Evolutionary conservation across 2,888 invertebrate genomes (phyloP), one percentile per base, ranked within the genome.

Genomic region (Sialis lutaria): DNA sequence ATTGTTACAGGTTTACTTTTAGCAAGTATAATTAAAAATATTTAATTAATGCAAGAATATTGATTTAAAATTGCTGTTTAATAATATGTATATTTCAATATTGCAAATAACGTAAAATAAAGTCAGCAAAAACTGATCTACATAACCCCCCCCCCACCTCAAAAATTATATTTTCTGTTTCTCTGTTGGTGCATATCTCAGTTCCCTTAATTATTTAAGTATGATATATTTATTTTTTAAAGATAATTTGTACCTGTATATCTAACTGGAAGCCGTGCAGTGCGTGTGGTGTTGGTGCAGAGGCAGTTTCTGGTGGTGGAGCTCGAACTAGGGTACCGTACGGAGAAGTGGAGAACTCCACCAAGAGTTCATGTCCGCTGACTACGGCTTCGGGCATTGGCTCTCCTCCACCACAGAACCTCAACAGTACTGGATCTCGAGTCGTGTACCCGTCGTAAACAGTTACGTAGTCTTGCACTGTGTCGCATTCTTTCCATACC

Each of bases 341-440:
- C 6, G 89, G 86, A 13, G 89, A 89, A 41, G 89, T 87, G 50
- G 86, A 84, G 63, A 91, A 89, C 67, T 89, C 89, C 32, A 91
- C 88, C 53, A 91, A 71, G 55, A 91, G 70, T 64, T 90, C 89
- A 50, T 87, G 85, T 0, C 89, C 87, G 60, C 88, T 89, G 53
- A 88, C 88, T 55, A 85, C 78, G 33, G 89, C 81, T 59, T 84
- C 81, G 8, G 90, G 89, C 47, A 90, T 82, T 4, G 85, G 75
- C 58, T 88, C 85, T 35, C 88, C 88, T 42, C 89, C 88, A 6
- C 89, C 88, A 59, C 91, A 91, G 67, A 91, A 91, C 67, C 87
- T 86, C 55, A 90, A 68, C 57, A 91, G 79, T 53, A 89, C 79
- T 13, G 90, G 87, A 65, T 89, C 88, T 57, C 87, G 72, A 39